A percentile compares a stretch with the other conserved stretches of the same genome.
Conservation (phyloP, 2,113 vertebrate species). For the Tachysurus fulvidraco region DNA sequence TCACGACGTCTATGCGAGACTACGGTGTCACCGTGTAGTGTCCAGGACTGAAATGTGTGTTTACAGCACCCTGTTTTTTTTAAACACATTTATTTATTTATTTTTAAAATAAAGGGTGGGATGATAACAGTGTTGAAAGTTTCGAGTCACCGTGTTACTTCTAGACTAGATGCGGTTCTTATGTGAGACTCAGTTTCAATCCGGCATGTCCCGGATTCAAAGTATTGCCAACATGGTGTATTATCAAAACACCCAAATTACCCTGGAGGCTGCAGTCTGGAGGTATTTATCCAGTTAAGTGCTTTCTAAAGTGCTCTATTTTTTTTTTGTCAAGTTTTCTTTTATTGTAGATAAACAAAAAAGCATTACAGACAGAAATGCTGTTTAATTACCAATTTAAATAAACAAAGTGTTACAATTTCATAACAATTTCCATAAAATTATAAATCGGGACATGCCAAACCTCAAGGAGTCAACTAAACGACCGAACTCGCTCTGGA, state of each 20-base stretch:
- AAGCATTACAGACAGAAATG: too few relatives aligned
- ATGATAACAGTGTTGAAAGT: too few relatives aligned
- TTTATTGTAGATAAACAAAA: too few relatives aligned
- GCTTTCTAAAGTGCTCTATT: background rate
- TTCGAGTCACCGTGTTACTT: background rate
- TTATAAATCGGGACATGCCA: background rate
- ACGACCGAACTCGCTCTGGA: background rate
- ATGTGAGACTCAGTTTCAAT: background rate
- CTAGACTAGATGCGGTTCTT: background rate
- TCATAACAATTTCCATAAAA: background rate
- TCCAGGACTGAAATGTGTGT: background rate
- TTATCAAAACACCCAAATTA: background rate
- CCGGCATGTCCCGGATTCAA: background rate
- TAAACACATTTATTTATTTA: background rate
- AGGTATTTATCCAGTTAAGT: background rate
- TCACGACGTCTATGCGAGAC: conserved; percentile 39
- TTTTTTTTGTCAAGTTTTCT: too few relatives aligned
- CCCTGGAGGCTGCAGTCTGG: background rate
- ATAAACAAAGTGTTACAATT: background rate
- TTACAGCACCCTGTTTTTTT: conserved; percentile 27
- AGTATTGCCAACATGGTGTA: background rate
- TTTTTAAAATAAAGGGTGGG: background rate
- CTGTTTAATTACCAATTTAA: background rate
- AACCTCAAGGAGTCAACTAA: background rate
- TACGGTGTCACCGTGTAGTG: background rate